These are phyloP conservation scores for Auanema freiburgensis DNA, from an alignment of 2,888 invertebrate species.

Conservation along the genomic window DNA sequence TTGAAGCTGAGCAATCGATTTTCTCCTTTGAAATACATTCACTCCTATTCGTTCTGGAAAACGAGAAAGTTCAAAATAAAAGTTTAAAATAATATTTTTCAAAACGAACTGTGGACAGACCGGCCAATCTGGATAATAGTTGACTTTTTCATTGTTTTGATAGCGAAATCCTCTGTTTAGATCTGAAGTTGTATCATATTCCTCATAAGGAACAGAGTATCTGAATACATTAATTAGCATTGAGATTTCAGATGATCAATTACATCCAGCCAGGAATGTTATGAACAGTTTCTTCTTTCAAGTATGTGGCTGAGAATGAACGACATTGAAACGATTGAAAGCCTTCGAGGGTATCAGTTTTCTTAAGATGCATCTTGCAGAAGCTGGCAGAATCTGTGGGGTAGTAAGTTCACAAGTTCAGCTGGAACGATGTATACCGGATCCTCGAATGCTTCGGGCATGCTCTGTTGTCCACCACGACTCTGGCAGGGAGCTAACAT, in stretches of 20 bases:
- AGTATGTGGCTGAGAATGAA: conserved; percentile 27
- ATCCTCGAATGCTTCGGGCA: conserved; percentile 50
- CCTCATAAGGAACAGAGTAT: conserved; percentile 37
- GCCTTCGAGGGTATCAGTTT: conserved; percentile 29
- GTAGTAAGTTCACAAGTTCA: too few relatives aligned
- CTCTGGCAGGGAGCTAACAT: conserved; percentile 33
- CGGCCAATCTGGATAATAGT: conserved; percentile 59
- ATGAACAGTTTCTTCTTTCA: conserved; percentile 12
- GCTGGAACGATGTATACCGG: conserved; percentile 32
- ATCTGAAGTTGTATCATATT: conserved; percentile 53
- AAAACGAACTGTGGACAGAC: conserved; percentile 44
- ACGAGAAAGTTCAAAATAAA: not conserved
- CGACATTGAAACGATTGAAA: conserved; percentile 53
- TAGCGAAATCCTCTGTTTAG: conserved; percentile 56
- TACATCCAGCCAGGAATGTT: conserved; percentile 16
- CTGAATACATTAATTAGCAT: conserved; percentile 22
- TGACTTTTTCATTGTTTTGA: conserved; percentile 45
- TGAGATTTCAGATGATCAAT: not conserved
- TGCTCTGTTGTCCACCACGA: conserved; percentile 47
- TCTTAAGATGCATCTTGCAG: conserved; percentile 33
- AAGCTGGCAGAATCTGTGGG: conserved; percentile 49
- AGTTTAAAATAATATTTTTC: not conserved
- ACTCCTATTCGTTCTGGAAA: conserved; percentile 1
- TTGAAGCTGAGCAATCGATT: conserved; percentile 40
- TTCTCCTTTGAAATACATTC: conserved; percentile 13